phyloP scores from a whole-genome alignment of 2,888 invertebrate genomes.

The Pyrocoelia pectoralis region DNA sequence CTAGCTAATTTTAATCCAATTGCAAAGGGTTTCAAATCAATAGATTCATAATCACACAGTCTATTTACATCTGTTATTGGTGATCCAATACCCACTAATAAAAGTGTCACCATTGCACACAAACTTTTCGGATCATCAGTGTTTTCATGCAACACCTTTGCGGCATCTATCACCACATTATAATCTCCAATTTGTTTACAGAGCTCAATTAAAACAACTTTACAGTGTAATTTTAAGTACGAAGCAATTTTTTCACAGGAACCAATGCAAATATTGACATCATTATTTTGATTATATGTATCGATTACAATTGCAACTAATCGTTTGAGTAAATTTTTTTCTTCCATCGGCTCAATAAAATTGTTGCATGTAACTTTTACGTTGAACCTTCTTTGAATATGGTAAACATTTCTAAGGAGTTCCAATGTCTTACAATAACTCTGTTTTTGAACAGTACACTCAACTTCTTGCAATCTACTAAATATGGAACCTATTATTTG shows the following conservation, averaged over 20 bases:
- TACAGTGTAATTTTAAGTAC: slow-evolving; percentile 38
- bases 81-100: slow-evolving; percentile 42
- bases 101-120: slow-evolving; percentile 43
- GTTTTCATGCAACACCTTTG: slow-evolving; percentile 39
- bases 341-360: slow-evolving; percentile 26
- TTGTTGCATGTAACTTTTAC: slow-evolving; percentile 29
- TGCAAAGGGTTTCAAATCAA: slow-evolving; percentile 24
- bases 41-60: neutral
- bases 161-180: slow-evolving; percentile 40
- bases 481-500: slow-evolving; percentile 29
- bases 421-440: slow-evolving; percentile 21
- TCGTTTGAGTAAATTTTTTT: slow-evolving; percentile 35
- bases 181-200: slow-evolving; percentile 42
- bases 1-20: slow-evolving; percentile 40
- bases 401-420: slow-evolving; percentile 32
- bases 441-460: neutral
- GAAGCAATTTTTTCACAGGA: slow-evolving; percentile 42
- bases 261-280: slow-evolving; percentile 17
- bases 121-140: slow-evolving; percentile 38
- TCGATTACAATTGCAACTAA: slow-evolving; percentile 33
- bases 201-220: slow-evolving; percentile 42
- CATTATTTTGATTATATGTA: slow-evolving; percentile 16
- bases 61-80: neutral
- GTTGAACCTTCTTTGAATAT: slow-evolving; percentile 38
- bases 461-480: slow-evolving; percentile 26